phyloP scores from a whole-genome alignment of 2,888 invertebrate genomes.

The Mesochorus sp. region DNA sequence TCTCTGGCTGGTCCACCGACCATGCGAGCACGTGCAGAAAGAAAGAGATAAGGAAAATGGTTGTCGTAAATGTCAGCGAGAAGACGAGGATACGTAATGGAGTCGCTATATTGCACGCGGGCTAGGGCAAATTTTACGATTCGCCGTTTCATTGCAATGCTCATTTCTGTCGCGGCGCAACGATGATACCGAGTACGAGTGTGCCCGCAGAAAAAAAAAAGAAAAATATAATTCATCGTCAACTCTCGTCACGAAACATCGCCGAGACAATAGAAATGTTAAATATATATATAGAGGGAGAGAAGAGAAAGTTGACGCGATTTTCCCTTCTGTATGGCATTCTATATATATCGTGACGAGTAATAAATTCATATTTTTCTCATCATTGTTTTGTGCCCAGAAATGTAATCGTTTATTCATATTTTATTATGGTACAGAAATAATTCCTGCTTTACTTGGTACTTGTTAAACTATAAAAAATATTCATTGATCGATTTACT shows the following conservation, averaged over 20 bases:
- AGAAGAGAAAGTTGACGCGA: slow-evolving; percentile 55
- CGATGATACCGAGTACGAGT: not conserved
- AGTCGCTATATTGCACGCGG: slow-evolving; percentile 15
- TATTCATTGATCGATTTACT: too few relatives aligned
- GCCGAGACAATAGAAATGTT: slow-evolving; percentile 51
- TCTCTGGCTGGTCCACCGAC: slow-evolving; percentile 15
- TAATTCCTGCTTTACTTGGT: too few relatives aligned
- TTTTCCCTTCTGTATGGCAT: slow-evolving; percentile 10
- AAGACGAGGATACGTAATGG: slow-evolving; percentile 42
- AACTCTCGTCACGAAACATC: slow-evolving; percentile 4
- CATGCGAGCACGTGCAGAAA: slow-evolving; percentile 19
- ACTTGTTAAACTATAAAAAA: too few relatives aligned
- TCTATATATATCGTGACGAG: not conserved
- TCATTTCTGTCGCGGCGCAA: slow-evolving; percentile 2
- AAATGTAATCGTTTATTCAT: too few relatives aligned
- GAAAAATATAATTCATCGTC: slow-evolving; percentile 13
- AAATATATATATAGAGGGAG: slow-evolving; percentile 30
- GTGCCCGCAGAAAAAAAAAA: not conserved
- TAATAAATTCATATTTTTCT: slow-evolving; percentile 3
- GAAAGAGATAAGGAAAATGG: slow-evolving; percentile 53
- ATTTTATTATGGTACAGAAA: too few relatives aligned
- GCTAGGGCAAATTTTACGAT: slow-evolving; percentile 41
- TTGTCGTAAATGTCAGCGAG: slow-evolving; percentile 56
- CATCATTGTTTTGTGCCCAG: slow-evolving; percentile 2
- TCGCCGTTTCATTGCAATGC: slow-evolving; percentile 35